Conservation (phyloP, 2,797 vertebrate genomes). For the Chloroceryle amazona region DNA sequence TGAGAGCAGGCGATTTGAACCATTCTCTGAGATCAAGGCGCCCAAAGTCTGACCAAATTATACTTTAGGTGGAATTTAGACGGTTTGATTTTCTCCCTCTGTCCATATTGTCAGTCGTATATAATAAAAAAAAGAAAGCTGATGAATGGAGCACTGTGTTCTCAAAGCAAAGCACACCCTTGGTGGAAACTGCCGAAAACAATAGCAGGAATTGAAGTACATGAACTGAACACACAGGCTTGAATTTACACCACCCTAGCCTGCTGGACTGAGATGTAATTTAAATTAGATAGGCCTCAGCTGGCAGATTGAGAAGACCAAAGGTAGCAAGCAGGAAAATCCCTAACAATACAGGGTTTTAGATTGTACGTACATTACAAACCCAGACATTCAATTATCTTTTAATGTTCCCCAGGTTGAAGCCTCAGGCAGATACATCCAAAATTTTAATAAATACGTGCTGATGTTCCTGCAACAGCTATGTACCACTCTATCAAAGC, state of each 20-base stretch:
- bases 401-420: not conserved
- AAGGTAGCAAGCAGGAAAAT: not conserved
- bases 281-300: not conserved
- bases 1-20: not conserved
- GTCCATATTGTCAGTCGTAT: not conserved
- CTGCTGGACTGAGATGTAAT: not conserved
- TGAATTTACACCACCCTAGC: not conserved
- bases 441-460: not conserved
- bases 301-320: not conserved
- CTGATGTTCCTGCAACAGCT: not conserved
- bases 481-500: not conserved
- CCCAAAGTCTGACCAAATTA: not conserved
- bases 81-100: not conserved
- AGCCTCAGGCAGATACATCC: not conserved
- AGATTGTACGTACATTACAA: fast-evolving
- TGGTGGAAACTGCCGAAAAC: conserved; percentile 43
- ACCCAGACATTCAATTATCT: not conserved
- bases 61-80: not conserved
- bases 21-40: not conserved
- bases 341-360: not conserved
- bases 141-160: conserved; percentile 36
- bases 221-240: not conserved
- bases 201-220: conserved; percentile 58
- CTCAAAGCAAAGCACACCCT: conserved; percentile 21
- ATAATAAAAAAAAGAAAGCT: not conserved